These are phyloP conservation scores for Polyommatus iphigenia DNA, from an alignment of 2,888 invertebrate species.

Conservation along the genomic window DNA sequence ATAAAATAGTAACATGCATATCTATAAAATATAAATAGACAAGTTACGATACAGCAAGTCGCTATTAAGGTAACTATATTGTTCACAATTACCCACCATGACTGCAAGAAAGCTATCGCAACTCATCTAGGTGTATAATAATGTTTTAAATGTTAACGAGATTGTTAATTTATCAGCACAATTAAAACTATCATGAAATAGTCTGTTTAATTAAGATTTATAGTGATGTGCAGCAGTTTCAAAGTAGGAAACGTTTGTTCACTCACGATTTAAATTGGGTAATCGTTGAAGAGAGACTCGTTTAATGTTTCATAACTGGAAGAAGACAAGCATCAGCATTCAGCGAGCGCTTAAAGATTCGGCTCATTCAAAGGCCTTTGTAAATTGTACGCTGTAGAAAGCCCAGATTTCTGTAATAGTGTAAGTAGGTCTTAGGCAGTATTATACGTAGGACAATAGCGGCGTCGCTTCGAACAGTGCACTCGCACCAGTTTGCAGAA, in stretches of 20 bases:
- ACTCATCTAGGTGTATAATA: neutral
- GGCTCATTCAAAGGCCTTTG: slow-evolving; percentile 17
- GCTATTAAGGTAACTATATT: neutral
- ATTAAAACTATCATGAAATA: slow-evolving; percentile 10
- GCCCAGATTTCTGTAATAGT: slow-evolving; percentile 26
- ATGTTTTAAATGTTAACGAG: slow-evolving; percentile 3
- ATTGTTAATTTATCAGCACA: slow-evolving; percentile 3
- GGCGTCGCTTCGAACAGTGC: slow-evolving; percentile 42
- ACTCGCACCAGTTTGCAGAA: slow-evolving; percentile 67
- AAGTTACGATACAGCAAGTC: neutral
- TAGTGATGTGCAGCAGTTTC: slow-evolving; percentile 19
- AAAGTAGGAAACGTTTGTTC: slow-evolving; percentile 19
- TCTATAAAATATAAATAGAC: neutral
- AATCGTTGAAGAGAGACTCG: slow-evolving; percentile 6
- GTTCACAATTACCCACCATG: neutral
- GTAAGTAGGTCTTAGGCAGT: slow-evolving; percentile 30
- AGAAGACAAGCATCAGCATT: neutral
- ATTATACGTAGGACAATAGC: slow-evolving; percentile 37
- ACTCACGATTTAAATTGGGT: slow-evolving; percentile 21
- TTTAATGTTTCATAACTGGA: neutral
- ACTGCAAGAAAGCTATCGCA: neutral
- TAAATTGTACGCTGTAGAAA: slow-evolving; percentile 12
- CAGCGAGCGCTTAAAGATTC: neutral
- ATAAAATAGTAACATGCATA: neutral
- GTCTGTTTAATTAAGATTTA: slow-evolving; percentile 18